Percentiles rank a stretch among this genome's conserved stretches.
These are phyloP conservation scores for Lymantria dispar DNA, from an alignment of 2,888 invertebrate species.

Conservation along the genomic window DNA sequence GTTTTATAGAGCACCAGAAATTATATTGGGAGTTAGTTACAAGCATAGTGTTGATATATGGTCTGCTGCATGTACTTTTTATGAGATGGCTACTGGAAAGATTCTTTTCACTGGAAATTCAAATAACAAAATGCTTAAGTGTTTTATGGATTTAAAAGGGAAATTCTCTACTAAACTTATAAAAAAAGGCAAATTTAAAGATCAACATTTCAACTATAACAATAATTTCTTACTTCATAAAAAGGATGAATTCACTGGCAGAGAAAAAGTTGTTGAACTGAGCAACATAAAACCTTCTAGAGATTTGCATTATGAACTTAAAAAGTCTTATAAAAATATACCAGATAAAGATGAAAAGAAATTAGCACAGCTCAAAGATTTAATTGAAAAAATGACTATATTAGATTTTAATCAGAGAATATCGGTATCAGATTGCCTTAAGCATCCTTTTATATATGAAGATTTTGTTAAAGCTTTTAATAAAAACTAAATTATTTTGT, in stretches of 20 bases:
- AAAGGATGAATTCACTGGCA: slow-evolving; percentile 97
- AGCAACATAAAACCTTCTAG: slow-evolving; percentile 91
- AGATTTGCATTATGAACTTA: slow-evolving; percentile 94
- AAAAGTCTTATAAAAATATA: slow-evolving; percentile 89
- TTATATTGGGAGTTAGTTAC: slow-evolving; percentile 97
- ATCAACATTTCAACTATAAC: slow-evolving; percentile 97
- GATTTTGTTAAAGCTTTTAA: slow-evolving; percentile 44
- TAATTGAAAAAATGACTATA: slow-evolving; percentile 94
- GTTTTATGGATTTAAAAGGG: slow-evolving; percentile 99
- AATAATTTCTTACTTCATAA: slow-evolving; percentile 98
- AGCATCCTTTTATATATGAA: slow-evolving; percentile 92
- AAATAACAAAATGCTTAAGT: slow-evolving; percentile 99
- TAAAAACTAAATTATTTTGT: slow-evolving; percentile 20
- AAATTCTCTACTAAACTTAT: slow-evolving; percentile 97
- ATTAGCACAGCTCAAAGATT: slow-evolving; percentile 94
- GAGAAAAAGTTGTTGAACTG: slow-evolving; percentile 97
- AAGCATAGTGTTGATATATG: slow-evolving; percentile 98
- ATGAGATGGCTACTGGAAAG: slow-evolving; percentile 97
- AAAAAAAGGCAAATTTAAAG: slow-evolving; percentile 95
- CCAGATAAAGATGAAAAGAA: slow-evolving; percentile 93
- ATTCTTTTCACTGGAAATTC: slow-evolving; percentile 98
- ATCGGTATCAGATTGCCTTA: slow-evolving; percentile 93
- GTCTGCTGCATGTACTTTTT: slow-evolving; percentile 99
- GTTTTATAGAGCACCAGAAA: slow-evolving; percentile 99
- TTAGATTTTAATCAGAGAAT: slow-evolving; percentile 95